Percentiles rank a stretch among this genome's conserved stretches.
Conservation (phyloP, 2,888 invertebrate genomes). For the Mesoligia furuncula region DNA sequence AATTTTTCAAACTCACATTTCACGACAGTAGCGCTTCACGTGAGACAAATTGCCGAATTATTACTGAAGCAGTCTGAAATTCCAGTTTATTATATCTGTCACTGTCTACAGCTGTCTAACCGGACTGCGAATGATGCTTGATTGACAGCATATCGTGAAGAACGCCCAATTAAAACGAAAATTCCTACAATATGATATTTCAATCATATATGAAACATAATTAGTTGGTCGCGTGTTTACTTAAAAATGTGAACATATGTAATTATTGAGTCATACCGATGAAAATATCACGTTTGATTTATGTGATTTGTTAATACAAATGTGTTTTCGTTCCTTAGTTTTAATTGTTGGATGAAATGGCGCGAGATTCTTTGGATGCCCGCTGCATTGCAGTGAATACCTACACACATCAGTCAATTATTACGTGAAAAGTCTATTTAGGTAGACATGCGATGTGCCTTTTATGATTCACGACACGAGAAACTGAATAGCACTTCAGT, state of each 20-base stretch:
- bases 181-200: slow-evolving; percentile 63
- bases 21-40: slow-evolving; percentile 36
- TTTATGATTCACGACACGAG: slow-evolving; percentile 12
- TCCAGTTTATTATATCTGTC: slow-evolving; percentile 53
- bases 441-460: slow-evolving; percentile 28
- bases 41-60: slow-evolving; percentile 64
- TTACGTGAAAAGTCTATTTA: background rate
- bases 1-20: slow-evolving; percentile 48
- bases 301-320: slow-evolving; percentile 38
- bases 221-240: slow-evolving; percentile 54
- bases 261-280: slow-evolving; percentile 61
- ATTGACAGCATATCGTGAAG: slow-evolving; percentile 58
- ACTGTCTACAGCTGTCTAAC: slow-evolving; percentile 53
- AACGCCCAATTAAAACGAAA: slow-evolving; percentile 57
- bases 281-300: slow-evolving; percentile 65
- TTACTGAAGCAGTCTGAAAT: slow-evolving; percentile 32
- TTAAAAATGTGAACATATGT: slow-evolving; percentile 63
- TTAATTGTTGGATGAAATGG: slow-evolving; percentile 35
- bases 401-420: slow-evolving; percentile 29
- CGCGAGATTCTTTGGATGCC: slow-evolving; percentile 39
- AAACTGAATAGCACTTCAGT: background rate
- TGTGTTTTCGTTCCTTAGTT: slow-evolving; percentile 52
- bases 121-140: slow-evolving; percentile 49
- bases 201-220: slow-evolving; percentile 59
- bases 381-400: background rate